phyloP scores from a whole-genome alignment of 2,888 invertebrate species.

The Tenodera sinensis region DNA sequence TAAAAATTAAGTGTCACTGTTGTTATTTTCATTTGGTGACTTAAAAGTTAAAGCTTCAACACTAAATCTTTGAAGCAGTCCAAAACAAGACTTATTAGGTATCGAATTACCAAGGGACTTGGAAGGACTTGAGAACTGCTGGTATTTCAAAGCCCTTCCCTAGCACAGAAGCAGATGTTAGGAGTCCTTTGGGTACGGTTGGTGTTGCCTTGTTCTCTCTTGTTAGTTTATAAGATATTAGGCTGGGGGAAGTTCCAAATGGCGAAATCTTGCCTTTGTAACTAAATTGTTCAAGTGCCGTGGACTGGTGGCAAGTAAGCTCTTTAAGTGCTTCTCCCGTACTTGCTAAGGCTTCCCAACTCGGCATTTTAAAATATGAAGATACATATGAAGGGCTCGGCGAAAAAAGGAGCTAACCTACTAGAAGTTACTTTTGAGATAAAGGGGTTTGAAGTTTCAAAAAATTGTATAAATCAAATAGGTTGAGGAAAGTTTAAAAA shows the following conservation, averaged over 20 bases:
- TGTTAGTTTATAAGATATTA: neutral
- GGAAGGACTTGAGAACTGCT: neutral
- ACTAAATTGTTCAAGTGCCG: constrained; percentile 1
- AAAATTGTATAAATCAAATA: too few species aligned
- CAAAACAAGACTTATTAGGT: neutral
- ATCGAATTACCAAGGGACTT: neutral
- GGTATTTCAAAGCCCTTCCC: neutral
- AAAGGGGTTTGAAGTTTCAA: too few species aligned
- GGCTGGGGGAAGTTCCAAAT: neutral
- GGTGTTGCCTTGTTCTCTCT: neutral
- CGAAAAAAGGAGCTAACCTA: too few species aligned
- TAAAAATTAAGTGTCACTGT: too few species aligned
- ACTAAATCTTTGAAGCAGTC: too few species aligned
- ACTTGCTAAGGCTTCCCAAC: neutral
- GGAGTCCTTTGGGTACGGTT: neutral
- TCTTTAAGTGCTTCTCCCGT: neutral
- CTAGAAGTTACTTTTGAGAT: too few species aligned
- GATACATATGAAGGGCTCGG: too few species aligned
- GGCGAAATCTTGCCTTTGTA: constrained; percentile 10
- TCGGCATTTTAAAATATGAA: neutral
- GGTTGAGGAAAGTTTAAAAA: too few species aligned
- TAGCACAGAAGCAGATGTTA: neutral
- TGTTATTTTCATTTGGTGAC: too few species aligned
- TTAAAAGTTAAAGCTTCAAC: too few species aligned
- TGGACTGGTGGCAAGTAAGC: neutral